Base-by-base conservation (phyloP, 2,888 invertebrate species). In the Ormyrus thymus region DNA sequence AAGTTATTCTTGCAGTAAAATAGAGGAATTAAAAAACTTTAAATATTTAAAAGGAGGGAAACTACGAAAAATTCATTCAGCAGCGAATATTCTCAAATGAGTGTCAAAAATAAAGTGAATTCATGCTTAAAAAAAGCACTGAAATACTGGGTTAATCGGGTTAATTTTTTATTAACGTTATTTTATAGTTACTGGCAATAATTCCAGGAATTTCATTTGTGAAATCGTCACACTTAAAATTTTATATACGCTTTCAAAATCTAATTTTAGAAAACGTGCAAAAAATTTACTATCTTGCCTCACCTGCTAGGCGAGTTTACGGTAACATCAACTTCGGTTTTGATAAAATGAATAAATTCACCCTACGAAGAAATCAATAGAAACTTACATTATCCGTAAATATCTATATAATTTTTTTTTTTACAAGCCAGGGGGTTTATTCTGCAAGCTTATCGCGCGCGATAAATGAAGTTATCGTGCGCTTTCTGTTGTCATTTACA, bases 251-350 rank as follows among this genome's bases (percentile, higher is more conserved):
- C 56, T 9, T 15, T 61, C 13, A 61, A 61, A 53, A 51, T 46
- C 13, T 29, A 8, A 1, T 45, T 46, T 55, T 29, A 56, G 62
- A 72, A 55, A 51, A 48, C 9, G 15, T 62, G 46, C 71, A 71
- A 61, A 71, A 61, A 71, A 45, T 71, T 61, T 7, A 43, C 46
- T 72, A 64, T n/a, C 55, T 9, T 3, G 46, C 53, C 15, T 72
- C 55, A 62, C 62, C 62, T 55, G 72, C 6, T 72, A 46, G 62
- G 62, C 11, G 10, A 10, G 8, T 45, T 51, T 62, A 15, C 53
- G 8, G 11, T 11, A 53, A 11, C 62, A 9, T 29, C 29, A 29
- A 29, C 29, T 29, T 29, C 29, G 29, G 29, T 29, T 29, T 29
- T 29, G 1, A 29, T 29, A 29, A 29, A 29, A 29, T 29, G 29